phyloP scores from a whole-genome alignment of 2,888 invertebrate genomes.

The Pterostichus niger region DNA sequence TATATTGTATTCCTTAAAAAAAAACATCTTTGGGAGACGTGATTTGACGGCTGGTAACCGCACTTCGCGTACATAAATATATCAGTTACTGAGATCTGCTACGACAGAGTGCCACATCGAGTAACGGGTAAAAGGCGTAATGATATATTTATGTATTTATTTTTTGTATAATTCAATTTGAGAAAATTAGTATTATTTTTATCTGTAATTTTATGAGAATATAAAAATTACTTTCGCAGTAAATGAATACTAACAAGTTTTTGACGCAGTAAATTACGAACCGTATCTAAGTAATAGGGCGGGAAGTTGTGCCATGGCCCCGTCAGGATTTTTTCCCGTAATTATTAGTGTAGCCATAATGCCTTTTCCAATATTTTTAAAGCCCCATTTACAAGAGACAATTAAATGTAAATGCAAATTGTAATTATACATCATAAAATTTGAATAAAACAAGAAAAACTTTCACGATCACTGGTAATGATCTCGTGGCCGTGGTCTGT shows the following conservation, averaged over 20 bases:
- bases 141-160: no score
- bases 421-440: conserved; percentile 65
- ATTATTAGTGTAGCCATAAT: conserved; percentile 29
- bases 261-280: neutral
- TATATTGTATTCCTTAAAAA: no score
- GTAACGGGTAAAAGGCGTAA: no score
- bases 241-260: neutral
- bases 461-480: conserved; percentile 36
- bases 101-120: no score
- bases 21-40: no score
- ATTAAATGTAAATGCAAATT: conserved; percentile 60
- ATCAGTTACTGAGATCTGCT: no score
- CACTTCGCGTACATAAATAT: no score
- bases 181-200: no score
- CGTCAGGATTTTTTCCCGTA: conserved; percentile 16
- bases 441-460: conserved; percentile 63
- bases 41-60: no score
- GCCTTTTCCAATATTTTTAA: conserved; percentile 48
- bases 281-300: neutral
- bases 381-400: conserved; percentile 46
- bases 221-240: neutral
- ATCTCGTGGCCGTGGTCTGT: conserved; percentile 11
- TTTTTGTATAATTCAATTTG: no score
- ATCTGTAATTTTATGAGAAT: neutral
- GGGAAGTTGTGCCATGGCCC: neutral